phyloP scores from a whole-genome alignment of 1,140 invertebrate genomes.

The Drosophila kohkoa region DNA sequence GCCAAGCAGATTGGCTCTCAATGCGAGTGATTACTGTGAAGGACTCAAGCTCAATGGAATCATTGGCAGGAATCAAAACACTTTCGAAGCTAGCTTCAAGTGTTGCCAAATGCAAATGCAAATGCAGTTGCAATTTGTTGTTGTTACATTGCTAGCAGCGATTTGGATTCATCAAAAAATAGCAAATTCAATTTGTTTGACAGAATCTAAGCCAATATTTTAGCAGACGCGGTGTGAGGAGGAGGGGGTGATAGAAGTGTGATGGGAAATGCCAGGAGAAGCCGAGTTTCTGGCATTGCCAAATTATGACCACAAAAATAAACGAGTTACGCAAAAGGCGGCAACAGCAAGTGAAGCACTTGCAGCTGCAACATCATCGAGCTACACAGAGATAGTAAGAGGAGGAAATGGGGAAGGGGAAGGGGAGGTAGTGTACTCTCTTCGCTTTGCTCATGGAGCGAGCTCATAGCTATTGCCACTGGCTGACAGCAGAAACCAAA shows the following conservation, averaged over 20 bases:
- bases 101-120: conserved; percentile 16
- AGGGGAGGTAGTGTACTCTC: neutral
- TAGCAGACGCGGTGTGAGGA: conserved; percentile 38
- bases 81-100: neutral
- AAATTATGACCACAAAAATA: conserved; percentile 82
- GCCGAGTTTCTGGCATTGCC: conserved; percentile 54
- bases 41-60: conserved; percentile 2
- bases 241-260: conserved; percentile 16
- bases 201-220: conserved; percentile 83
- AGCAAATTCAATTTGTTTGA: conserved; percentile 81
- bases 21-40: conserved; percentile 14
- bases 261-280: conserved; percentile 14
- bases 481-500: conserved; percentile 80
- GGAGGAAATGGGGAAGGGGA: no score
- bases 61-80: conserved; percentile 4
- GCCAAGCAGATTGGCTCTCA: conserved; percentile 13
- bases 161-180: conserved; percentile 66
- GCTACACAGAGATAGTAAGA: neutral
- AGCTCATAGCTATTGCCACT: conserved; percentile 63
- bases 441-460: conserved; percentile 17
- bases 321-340: conserved; percentile 73
- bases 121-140: conserved; percentile 16
- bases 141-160: conserved; percentile 28
- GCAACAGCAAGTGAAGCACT: conserved; percentile 7
- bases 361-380: conserved; percentile 30